phyloP scores from a whole-genome alignment of 2,888 invertebrate genomes.

The Criorhina ranunculi region DNA sequence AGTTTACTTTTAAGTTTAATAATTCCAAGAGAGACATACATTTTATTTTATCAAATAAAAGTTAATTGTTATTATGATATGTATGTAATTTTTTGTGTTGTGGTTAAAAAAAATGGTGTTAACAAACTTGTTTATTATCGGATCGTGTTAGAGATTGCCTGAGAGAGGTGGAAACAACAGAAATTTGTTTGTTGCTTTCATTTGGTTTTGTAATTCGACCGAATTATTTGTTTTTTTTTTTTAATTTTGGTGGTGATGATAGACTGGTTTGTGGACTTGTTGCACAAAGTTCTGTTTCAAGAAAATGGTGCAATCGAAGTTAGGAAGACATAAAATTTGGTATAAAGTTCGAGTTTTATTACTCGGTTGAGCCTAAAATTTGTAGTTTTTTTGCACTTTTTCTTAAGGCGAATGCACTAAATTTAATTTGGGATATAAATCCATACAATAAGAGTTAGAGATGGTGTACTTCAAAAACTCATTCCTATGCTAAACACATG shows the following conservation, averaged over 20 bases:
- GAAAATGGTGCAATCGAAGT: background rate
- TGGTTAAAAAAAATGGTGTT: constrained; percentile 15
- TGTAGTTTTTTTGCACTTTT: too few species aligned
- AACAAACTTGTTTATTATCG: constrained; percentile 36
- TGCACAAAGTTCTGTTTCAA: constrained; percentile 1
- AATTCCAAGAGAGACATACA: constrained; percentile 11
- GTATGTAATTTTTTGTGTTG: background rate
- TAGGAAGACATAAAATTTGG: background rate
- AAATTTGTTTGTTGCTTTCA: constrained; percentile 1
- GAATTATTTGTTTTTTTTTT: background rate
- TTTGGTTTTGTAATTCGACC: constrained; percentile 12
- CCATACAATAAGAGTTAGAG: too few species aligned
- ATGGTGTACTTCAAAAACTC: too few species aligned
- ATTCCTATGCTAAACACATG: too few species aligned
- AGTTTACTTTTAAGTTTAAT: constrained; percentile 32
- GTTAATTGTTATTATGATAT: constrained; percentile 45
- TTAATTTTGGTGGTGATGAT: background rate
- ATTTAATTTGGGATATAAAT: too few species aligned
- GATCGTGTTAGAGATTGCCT: constrained; percentile 15
- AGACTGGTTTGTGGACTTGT: background rate
- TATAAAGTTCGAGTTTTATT: too few species aligned
- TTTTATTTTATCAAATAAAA: constrained; percentile 26
- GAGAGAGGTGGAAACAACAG: constrained; percentile 3
- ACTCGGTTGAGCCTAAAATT: too few species aligned
- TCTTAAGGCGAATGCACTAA: too few species aligned